phyloP scores from a whole-genome alignment of 2,888 invertebrate genomes.

The Margaritifera margaritifera region DNA sequence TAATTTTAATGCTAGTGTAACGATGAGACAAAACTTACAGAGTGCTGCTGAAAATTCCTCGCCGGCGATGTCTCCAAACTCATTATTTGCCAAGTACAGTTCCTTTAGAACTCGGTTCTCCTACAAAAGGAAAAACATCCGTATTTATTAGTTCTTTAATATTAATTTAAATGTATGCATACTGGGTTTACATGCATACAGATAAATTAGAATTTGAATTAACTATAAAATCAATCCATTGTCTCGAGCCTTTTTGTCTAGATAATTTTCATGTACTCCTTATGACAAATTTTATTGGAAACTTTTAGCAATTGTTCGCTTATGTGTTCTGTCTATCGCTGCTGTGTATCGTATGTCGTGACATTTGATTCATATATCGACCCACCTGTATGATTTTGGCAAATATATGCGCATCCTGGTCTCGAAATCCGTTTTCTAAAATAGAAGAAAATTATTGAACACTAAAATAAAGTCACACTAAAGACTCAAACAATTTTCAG shows the following conservation, averaged over 20 bases:
- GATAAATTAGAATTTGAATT: too few relatives aligned
- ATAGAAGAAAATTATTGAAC: neutral
- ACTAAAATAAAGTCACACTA: neutral
- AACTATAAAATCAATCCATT: too few relatives aligned
- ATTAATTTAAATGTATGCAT: too few relatives aligned
- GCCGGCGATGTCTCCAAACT: conserved; percentile 53
- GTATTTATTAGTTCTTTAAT: neutral
- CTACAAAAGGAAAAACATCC: conserved; percentile 16
- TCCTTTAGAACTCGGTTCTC: conserved; percentile 41
- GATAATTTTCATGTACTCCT: too few relatives aligned
- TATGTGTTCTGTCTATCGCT: too few relatives aligned
- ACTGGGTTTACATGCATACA: too few relatives aligned
- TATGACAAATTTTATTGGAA: too few relatives aligned
- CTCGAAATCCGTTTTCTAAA: conserved; percentile 51
- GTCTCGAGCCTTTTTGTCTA: too few relatives aligned
- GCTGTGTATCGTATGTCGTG: neutral
- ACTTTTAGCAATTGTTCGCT: too few relatives aligned
- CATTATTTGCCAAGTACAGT: conserved; percentile 50
- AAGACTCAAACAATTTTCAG: neutral
- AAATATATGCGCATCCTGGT: conserved; percentile 43
- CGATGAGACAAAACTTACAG: conserved; percentile 26
- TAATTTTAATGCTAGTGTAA: too few relatives aligned
- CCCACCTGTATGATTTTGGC: conserved; percentile 46
- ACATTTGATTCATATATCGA: neutral
- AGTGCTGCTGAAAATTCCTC: conserved; percentile 45